Evolutionary conservation across 2,888 invertebrate species (phyloP), one percentile per base, ranked within the genome.

Genomic region (Eilema griseolum): DNA sequence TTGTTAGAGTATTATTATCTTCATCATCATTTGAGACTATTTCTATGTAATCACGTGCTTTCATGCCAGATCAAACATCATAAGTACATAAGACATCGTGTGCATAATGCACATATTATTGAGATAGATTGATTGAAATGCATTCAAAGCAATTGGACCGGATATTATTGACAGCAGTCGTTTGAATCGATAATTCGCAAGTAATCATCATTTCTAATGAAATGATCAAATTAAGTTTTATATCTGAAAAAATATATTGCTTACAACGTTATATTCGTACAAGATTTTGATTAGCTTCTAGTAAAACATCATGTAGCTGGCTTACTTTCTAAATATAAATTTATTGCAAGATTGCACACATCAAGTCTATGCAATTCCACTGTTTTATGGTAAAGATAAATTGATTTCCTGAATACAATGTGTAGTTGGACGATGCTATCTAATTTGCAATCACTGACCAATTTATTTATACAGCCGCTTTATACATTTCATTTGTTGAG

Each of bases 401-500:
- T 61, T 46, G 23, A 57, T 70, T 75, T 73, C 68, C 60, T 71
- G 65, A 56, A 64, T 69, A 63, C 72, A 70, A 64, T 72, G 4
- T 56, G 56, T 61, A 71, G 61, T 67, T 75, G 61, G 62, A 28
- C 31, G 24, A 70, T 67, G 33, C 60, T 65, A 72, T 65, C 70
- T 72, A 78, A 67, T 70, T 56, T 69, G 52, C n/a, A 67, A 76
- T 70, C 67, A 72, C 67, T 66, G 71, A 59, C 37, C 57, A 37
- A 65, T 56, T 66, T 71, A 65, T 56, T 66, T 71, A 71, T 72
- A 73, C 69, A 81, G 69, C 64, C 59, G 69, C 52, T 71, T 74
- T 67, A 67, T 68, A 28, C 67, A 69, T 71, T 77, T 74, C 72
- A 71, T 74, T 79, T 78, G 63, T 78, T 81, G 73, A 69, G 67